Conservation (phyloP, 2,113 vertebrate species). For the Petaurus breviceps region DNA sequence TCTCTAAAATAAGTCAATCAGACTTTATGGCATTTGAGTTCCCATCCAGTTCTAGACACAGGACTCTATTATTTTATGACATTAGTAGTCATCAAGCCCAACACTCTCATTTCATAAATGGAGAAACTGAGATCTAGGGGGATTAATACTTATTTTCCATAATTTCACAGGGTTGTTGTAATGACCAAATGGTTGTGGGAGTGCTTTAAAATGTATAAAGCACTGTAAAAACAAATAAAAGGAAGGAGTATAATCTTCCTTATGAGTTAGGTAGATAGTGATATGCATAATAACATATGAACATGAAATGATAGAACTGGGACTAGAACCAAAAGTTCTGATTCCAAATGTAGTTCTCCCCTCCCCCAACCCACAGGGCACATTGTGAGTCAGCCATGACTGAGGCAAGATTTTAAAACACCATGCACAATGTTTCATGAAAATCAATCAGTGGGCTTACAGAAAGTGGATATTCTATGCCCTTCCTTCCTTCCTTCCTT, state of each 20-base stretch:
- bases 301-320: background rate
- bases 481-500: background rate
- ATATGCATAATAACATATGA: background rate
- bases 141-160: background rate
- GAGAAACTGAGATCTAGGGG: background rate
- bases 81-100: background rate
- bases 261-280: background rate
- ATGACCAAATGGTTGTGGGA: background rate
- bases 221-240: background rate
- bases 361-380: background rate
- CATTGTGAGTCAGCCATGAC: background rate
- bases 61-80: background rate
- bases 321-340: background rate
- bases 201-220: background rate
- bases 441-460: slow-evolving; percentile 35
- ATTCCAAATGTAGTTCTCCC: background rate
- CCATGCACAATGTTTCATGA: slow-evolving; percentile 43
- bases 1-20: background rate
- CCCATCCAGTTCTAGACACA: background rate
- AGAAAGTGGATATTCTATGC: slow-evolving; percentile 15
- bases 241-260: background rate
- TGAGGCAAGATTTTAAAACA: slow-evolving; percentile 36
- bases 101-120: background rate
- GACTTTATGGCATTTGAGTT: background rate
- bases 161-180: background rate